phyloP scores from a whole-genome alignment of 2,113 vertebrate species.

The Hymenochirus boettgeri region DNA sequence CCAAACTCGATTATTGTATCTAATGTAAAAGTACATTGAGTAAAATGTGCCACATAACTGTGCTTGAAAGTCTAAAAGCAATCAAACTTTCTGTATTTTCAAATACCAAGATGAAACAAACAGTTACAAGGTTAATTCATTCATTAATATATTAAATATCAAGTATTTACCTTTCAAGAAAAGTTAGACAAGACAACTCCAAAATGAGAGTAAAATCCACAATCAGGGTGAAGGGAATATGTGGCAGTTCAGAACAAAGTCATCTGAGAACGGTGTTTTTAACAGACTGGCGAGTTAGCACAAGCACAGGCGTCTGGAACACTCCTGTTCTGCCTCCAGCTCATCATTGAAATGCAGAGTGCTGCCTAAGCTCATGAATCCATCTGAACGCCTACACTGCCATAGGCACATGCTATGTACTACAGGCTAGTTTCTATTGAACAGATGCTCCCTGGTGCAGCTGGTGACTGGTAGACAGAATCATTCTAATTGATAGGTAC shows the following conservation, averaged over 20 bases:
- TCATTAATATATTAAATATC: no score
- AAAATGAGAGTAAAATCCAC: background rate
- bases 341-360: constrained; percentile 17
- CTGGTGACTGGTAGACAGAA: constrained; percentile 4
- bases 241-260: background rate
- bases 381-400: constrained; percentile 12
- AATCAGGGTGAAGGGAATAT: background rate
- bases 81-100: no score
- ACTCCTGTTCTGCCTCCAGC: constrained; percentile 20
- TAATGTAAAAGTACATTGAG: no score
- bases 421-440: background rate
- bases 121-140: no score
- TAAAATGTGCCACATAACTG: no score
- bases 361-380: constrained; percentile 21
- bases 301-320: constrained; percentile 33
- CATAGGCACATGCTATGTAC: background rate
- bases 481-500: background rate
- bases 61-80: no score
- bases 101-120: no score
- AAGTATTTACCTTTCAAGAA: constrained; percentile 25
- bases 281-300: constrained; percentile 24
- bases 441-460: constrained; percentile 9
- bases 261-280: constrained; percentile 13
- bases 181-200: background rate
- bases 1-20: no score